These are phyloP conservation scores for Euproctis similis DNA, from an alignment of 2,888 invertebrate genomes.

Conservation along the genomic window DNA sequence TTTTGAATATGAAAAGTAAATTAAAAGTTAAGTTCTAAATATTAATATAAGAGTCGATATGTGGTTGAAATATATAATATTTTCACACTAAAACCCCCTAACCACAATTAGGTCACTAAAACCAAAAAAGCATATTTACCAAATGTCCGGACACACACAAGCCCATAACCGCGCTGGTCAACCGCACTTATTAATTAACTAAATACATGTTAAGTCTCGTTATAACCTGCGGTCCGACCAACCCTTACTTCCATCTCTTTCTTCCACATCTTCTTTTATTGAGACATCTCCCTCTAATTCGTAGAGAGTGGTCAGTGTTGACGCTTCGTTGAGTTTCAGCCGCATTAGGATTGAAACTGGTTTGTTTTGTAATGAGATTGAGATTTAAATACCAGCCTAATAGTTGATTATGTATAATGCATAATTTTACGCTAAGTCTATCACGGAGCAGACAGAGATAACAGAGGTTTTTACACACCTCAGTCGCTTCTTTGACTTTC, in stretches of 20 bases:
- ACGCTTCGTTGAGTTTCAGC: slow-evolving; percentile 8
- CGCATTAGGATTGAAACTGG: no score
- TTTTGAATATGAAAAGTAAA: no score
- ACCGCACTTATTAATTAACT: slow-evolving; percentile 72
- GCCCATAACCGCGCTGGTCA: slow-evolving; percentile 55
- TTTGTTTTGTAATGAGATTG: background rate
- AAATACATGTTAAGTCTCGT: slow-evolving; percentile 72
- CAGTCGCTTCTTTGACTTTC: no score
- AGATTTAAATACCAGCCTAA: no score
- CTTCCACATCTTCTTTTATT: slow-evolving; percentile 25
- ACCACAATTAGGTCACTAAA: slow-evolving; percentile 59
- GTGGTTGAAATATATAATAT: no score
- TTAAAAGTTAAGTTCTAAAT: no score
- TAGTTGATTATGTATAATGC: no score
- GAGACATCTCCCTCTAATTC: slow-evolving; percentile 33
- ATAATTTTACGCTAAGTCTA: no score
- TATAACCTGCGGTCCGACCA: slow-evolving; percentile 67
- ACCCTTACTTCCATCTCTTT: slow-evolving; percentile 50
- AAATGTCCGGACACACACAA: slow-evolving; percentile 46
- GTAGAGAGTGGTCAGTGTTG: slow-evolving; percentile 24
- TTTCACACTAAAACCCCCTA: slow-evolving; percentile 15
- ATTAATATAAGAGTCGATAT: no score
- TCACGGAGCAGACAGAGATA: no score
- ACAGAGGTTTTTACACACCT: no score
- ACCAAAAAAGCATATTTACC: slow-evolving; percentile 64